These are phyloP conservation scores for Saxidomus purpurata DNA, from an alignment of 1,140 invertebrate species.

Conservation along the genomic window DNA sequence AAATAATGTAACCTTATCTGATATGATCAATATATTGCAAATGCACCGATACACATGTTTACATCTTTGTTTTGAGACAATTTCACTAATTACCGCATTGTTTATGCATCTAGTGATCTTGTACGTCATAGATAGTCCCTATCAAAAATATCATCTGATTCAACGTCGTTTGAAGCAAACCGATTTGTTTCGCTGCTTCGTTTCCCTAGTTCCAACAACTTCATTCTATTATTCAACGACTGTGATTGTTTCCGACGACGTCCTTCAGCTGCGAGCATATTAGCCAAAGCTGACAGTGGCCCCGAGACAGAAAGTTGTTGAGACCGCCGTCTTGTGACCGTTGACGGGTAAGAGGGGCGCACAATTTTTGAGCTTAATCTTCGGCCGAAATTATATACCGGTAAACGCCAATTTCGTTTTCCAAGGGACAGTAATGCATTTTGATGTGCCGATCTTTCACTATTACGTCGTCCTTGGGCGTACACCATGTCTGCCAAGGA, in stretches of 20 bases:
- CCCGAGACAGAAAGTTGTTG: conserved; percentile 62
- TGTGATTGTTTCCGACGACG: conserved; percentile 30
- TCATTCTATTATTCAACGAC: conserved; percentile 50
- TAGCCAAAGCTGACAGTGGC: conserved; percentile 56
- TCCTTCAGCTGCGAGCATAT: conserved; percentile 58
- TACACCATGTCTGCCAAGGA: conserved; percentile 40
- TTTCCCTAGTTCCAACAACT: conserved; percentile 53
- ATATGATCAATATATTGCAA: too few relatives aligned
- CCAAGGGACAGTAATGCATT: conserved; percentile 25
- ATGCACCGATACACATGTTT: too few relatives aligned
- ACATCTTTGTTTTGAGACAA: too few relatives aligned
- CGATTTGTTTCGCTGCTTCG: neutral
- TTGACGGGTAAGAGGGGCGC: neutral
- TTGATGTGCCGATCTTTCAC: neutral
- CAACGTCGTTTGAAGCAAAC: neutral
- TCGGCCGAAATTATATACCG: neutral
- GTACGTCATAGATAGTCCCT: neutral
- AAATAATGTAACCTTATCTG: too few relatives aligned
- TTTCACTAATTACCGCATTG: too few relatives aligned
- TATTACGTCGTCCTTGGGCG: neutral
- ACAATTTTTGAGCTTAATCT: neutral
- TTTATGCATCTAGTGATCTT: neutral
- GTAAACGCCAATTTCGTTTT: conserved; percentile 27
- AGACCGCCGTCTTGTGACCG: conserved; percentile 17
- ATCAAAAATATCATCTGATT: neutral